phyloP scores from a whole-genome alignment of 1,140 invertebrate genomes.

The Neodiprion pinetum region DNA sequence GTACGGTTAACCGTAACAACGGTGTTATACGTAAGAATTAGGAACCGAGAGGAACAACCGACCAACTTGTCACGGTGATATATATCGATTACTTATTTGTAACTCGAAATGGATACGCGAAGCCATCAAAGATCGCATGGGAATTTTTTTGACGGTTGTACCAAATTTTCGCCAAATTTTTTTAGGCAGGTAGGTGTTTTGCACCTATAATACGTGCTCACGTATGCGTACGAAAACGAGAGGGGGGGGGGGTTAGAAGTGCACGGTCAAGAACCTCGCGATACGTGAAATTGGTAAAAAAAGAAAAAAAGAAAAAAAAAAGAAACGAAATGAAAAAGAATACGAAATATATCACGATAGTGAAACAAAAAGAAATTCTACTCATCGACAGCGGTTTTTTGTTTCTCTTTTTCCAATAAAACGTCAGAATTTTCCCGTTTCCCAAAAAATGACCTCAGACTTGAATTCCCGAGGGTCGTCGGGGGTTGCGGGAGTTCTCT shows the following conservation, averaged over 20 bases:
- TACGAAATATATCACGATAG: slow-evolving; percentile 13
- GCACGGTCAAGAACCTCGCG: slow-evolving; percentile 25
- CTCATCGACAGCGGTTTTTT: too few species aligned
- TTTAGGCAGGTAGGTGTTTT: not conserved
- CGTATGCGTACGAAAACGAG: slow-evolving; percentile 9
- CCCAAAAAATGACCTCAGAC: too few species aligned
- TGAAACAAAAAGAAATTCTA: slow-evolving; percentile 17
- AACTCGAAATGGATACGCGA: slow-evolving; percentile 3
- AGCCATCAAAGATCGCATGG: not conserved
- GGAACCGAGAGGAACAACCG: too few species aligned
- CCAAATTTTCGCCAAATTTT: not conserved
- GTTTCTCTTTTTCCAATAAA: too few species aligned
- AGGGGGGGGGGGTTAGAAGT: slow-evolving; percentile 14
- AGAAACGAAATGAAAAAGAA: not conserved
- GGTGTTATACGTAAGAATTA: too few species aligned
- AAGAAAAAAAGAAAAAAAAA: not conserved
- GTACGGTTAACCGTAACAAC: too few species aligned
- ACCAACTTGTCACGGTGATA: too few species aligned
- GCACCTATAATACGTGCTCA: not conserved
- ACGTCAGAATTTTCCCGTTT: too few species aligned
- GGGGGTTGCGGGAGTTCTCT: slow-evolving; percentile 23
- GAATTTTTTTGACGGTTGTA: not conserved
- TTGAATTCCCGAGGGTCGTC: too few species aligned
- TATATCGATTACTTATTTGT: not conserved
- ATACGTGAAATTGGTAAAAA: slow-evolving; percentile 10